Evolutionary conservation across 1,140 invertebrate genomes (phyloP).

Genomic region (Calliphora vicina): DNA sequence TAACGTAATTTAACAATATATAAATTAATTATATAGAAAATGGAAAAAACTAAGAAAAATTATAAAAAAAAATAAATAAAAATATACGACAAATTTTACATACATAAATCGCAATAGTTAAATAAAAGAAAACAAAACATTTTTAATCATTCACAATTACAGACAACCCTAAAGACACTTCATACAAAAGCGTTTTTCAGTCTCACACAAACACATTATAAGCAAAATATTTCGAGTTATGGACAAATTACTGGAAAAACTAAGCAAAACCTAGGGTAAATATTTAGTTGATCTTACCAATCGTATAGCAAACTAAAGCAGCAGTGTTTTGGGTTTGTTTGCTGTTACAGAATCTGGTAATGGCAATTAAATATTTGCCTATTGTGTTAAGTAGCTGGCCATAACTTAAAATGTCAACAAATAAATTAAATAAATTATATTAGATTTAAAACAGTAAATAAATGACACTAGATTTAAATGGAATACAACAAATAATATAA

Average conservation of each 20-base stretch:
- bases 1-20: constrained; percentile 35
- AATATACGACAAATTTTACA: constrained; percentile 29
- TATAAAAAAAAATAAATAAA: constrained; percentile 25
- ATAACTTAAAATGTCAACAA: too few species aligned
- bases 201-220: not conserved
- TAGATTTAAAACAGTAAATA: not conserved
- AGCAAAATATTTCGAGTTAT: too few species aligned
- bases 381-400: too few species aligned
- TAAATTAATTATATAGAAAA: constrained; percentile 18
- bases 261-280: too few species aligned
- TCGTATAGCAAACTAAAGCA: too few species aligned
- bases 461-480: not conserved
- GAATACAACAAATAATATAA: not conserved
- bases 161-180: not conserved
- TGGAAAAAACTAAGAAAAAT: not conserved
- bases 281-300: too few species aligned
- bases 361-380: too few species aligned
- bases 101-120: constrained; percentile 23
- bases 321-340: too few species aligned
- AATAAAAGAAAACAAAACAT: not conserved
- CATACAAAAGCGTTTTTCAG: not conserved
- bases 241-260: too few species aligned
- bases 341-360: too few species aligned
- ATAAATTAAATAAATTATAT: too few species aligned
- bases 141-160: not conserved